Percentiles rank a stretch among this genome's conserved stretches.
Conservation (phyloP, 1,140 invertebrate species). For the Neotoxoptera formosana region DNA sequence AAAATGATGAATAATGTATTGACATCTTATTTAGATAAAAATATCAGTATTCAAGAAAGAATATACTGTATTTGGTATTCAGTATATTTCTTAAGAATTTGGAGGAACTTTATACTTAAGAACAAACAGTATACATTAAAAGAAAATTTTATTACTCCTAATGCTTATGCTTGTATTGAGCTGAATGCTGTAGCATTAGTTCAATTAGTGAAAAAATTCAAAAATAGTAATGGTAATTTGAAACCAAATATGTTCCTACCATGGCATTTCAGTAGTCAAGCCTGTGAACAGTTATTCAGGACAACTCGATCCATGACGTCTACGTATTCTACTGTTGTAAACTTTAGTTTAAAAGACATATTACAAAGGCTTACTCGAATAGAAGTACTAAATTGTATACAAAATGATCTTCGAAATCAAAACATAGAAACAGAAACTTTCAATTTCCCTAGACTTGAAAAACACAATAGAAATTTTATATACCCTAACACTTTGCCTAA, state of each 20-base stretch:
- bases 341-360: neutral
- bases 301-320: neutral
- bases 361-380: neutral
- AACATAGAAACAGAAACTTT: neutral
- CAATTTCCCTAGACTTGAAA: neutral
- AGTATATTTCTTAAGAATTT: neutral
- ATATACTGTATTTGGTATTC: neutral
- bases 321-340: neutral
- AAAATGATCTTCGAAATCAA: neutral
- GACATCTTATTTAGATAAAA: neutral
- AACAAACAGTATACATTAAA: neutral
- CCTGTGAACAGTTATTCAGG: neutral
- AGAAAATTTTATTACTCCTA: neutral
- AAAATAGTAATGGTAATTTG: neutral
- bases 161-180: neutral
- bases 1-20: neutral
- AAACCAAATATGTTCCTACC: neutral
- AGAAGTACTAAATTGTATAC: neutral
- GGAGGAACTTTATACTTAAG: neutral
- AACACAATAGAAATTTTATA: neutral
- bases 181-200: neutral
- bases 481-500: too few relatives aligned
- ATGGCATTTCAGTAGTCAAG: slow-evolving; percentile 17
- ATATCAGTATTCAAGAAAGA: neutral
- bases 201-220: neutral